Evolutionary conservation across 2,113 vertebrate species (phyloP), one percentile per base, ranked within the genome.

Genomic region (Oreochromis tanganicae): DNA sequence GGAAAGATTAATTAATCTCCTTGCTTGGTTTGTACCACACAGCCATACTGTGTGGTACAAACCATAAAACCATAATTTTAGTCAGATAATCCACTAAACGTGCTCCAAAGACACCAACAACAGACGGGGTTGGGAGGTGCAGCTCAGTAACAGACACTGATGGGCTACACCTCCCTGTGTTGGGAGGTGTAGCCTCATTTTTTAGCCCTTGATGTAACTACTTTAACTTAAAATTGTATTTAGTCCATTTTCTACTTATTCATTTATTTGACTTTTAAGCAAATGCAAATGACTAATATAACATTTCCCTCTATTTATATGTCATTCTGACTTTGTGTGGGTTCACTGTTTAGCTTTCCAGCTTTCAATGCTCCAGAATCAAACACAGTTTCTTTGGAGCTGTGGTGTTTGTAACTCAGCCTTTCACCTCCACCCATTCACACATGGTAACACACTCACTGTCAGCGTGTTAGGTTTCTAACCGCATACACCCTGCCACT

Each of bases 41-140:
- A 63, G 16, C 29, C 29, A 34, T 6, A 61, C 34, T 34, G 16
- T 34, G 59, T 63, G 16, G 59, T 11, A 63, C 59, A 34, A 63
- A 63, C 59, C 27, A 57, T 14, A 57, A 57, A 57, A 29, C 27
- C 14, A 36, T 36, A 2, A n/a, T 66, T 36, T 12, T 36, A n/a
- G 32, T 66, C 32, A 12, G 32, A 66, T 7, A n/a, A 63, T 66
- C 17, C 61, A 36, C 32, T 66, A 66, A 66, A 66, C 0, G 2
- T 66, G 32, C 17, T n/a, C 0, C 61, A 38, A 66, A 17, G 0
- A 61, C 57, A 0, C 27, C 57, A 32, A 32, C 17, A 66, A 10
- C 27, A 34, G 57, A 61, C 1, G 1, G 61, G 34, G 17, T n/a
- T n/a, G 32, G 19, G 61, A 36, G 17, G 34, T 7, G 6, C 17